Conservation (phyloP, 2,113 vertebrate species). For the Megatriorchis doriae region DNA sequence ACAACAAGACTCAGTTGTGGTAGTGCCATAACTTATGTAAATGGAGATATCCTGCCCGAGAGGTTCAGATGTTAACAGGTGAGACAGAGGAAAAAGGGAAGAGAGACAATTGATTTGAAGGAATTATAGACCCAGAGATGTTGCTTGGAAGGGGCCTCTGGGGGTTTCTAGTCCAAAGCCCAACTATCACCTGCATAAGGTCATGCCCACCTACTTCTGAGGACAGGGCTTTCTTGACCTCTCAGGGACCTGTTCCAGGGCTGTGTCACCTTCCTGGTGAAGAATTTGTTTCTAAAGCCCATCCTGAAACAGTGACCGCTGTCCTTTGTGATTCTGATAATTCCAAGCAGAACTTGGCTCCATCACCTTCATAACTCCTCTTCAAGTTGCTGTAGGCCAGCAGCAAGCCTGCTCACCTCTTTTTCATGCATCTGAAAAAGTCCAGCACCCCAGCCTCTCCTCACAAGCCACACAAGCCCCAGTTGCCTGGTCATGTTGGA, state of each 20-base stretch:
- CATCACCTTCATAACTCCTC: not conserved
- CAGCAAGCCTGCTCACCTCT: not conserved
- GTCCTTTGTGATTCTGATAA: not conserved
- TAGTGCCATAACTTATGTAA: not conserved
- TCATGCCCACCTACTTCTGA: accelerated
- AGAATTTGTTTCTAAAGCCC: not conserved
- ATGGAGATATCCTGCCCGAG: not conserved
- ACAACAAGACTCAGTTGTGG: not conserved
- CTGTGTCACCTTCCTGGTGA: not conserved
- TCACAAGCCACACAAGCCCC: not conserved
- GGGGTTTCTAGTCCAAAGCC: not conserved
- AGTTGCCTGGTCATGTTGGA: no score
- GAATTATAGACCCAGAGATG: not conserved
- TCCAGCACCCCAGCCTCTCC: not conserved
- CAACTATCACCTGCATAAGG: not conserved
- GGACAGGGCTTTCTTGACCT: not conserved
- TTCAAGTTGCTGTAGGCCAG: not conserved
- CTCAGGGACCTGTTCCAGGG: not conserved
- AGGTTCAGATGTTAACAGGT: not conserved
- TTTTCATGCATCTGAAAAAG: not conserved
- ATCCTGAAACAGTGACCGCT: not conserved
- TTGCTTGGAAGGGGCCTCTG: not conserved
- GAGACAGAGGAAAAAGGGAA: not conserved
- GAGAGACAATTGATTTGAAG: not conserved
- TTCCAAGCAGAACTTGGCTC: not conserved